A percentile compares a stretch with the other conserved stretches of the same genome.
Evolutionary conservation across 2,888 invertebrate genomes (phyloP).

Genomic region (Microplitis manilae): DNA sequence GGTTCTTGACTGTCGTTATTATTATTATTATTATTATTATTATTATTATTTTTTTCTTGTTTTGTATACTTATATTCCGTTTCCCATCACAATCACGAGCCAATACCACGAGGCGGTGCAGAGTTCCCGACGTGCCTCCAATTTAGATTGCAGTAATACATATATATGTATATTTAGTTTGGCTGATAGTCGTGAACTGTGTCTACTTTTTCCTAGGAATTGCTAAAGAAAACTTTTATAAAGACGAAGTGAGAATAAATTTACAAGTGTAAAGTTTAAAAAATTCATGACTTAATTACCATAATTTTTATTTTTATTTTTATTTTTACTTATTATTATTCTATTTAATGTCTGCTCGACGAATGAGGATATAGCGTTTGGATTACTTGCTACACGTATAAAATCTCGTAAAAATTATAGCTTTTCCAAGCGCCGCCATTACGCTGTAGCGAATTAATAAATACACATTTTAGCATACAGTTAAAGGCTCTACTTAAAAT

Average conservation of each 20-base stretch:
- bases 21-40: too few relatives aligned
- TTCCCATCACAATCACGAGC: conserved; percentile 44
- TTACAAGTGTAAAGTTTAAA: conserved; percentile 15
- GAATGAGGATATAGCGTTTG: background rate
- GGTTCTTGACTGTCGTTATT: background rate
- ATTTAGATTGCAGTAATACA: conserved; percentile 27
- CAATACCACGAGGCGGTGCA: conserved; percentile 37
- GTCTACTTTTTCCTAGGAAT: background rate
- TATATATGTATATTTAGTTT: conserved; percentile 1
- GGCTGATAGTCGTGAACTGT: background rate
- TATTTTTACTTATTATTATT: background rate
- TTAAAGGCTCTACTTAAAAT: too few relatives aligned
- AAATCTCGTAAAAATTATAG: conserved; percentile 10
- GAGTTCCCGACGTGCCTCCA: conserved; percentile 42
- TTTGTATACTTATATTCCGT: conserved; percentile 12
- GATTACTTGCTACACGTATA: background rate
- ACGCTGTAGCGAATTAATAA: background rate
- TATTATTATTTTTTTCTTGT: conserved; percentile 12
- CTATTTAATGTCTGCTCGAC: background rate
- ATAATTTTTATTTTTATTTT: conserved; percentile 3
- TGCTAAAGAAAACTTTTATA: conserved; percentile 2
- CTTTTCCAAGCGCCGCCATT: background rate
- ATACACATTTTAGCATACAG: background rate
- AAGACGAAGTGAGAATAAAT: conserved; percentile 27
- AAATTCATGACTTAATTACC: conserved; percentile 22